Evolutionary conservation across 1,140 invertebrate species (phyloP).

Genomic region (Heterodera schachtii): DNA sequence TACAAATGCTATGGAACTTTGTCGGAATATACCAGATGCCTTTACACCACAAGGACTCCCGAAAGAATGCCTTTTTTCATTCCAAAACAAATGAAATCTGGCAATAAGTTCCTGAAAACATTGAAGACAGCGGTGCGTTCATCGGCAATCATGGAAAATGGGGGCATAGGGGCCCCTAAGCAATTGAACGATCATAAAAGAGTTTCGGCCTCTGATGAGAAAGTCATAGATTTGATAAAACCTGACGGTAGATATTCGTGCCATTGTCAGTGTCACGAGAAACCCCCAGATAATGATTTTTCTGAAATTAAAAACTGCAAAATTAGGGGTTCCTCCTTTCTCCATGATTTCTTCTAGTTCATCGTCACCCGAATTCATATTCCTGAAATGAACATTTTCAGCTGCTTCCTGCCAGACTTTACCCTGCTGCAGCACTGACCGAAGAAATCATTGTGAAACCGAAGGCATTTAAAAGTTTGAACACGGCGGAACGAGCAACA

Average conservation of each 20-base stretch:
- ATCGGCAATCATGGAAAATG: no score
- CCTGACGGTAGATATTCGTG: no score
- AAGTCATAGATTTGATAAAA: no score
- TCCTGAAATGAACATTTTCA: not conserved
- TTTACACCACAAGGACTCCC: conserved; percentile 76
- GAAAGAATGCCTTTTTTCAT: conserved; percentile 75
- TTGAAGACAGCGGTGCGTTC: conserved; percentile 36
- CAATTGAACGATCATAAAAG: no score
- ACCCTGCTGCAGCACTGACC: conserved; percentile 19
- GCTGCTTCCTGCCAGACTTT: conserved; percentile 37
- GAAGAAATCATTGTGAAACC: conserved; percentile 17
- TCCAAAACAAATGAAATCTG: conserved; percentile 69
- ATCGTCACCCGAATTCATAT: no score
- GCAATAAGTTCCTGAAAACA: conserved; percentile 32
- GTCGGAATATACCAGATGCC: conserved; percentile 88
- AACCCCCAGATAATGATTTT: no score
- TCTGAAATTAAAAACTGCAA: no score
- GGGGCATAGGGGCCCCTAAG: no score
- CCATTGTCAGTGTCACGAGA: no score
- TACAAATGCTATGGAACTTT: conserved; percentile 81
- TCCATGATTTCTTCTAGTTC: no score
- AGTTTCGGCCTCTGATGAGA: no score
- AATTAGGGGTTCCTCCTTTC: no score
- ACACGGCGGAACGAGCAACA: conserved; percentile 4
- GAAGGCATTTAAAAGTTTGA: conserved; percentile 26